phyloP scores from a whole-genome alignment of 2,113 vertebrate genomes.

The Sinocyclocheilus rhinocerous region DNA sequence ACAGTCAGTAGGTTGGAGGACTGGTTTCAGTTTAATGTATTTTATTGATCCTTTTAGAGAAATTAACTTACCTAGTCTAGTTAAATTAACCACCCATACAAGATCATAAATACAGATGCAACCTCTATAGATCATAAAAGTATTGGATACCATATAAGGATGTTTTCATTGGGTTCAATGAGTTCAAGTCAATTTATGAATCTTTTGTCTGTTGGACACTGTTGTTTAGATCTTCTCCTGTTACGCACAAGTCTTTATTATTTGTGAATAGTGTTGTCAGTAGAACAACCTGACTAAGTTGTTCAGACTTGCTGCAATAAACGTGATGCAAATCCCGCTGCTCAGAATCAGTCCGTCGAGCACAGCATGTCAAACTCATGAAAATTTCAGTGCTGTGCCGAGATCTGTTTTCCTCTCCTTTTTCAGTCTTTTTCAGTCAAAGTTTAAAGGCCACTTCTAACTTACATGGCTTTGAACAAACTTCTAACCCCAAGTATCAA shows the following conservation, averaged over 20 bases:
- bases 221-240: background rate
- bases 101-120: background rate
- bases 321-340: background rate
- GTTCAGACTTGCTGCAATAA: background rate
- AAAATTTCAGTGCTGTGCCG: constrained; percentile 28
- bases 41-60: background rate
- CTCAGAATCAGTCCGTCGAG: background rate
- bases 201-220: background rate
- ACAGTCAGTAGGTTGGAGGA: background rate
- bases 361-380: constrained; percentile 23
- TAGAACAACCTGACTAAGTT: background rate
- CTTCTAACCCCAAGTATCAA: background rate
- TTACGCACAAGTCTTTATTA: background rate
- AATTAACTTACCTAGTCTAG: background rate
- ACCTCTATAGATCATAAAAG: background rate
- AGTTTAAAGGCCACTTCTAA: constrained; percentile 15
- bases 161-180: background rate
- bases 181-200: background rate
- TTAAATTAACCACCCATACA: background rate
- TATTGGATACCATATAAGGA: background rate
- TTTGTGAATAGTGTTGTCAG: background rate
- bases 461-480: constrained; percentile 10
- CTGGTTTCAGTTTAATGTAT: background rate
- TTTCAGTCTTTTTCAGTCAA: background rate
- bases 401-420: constrained; percentile 15